Evolutionary conservation across 2,113 vertebrate genomes (phyloP).

Genomic region (Eulemur rufifrons): DNA sequence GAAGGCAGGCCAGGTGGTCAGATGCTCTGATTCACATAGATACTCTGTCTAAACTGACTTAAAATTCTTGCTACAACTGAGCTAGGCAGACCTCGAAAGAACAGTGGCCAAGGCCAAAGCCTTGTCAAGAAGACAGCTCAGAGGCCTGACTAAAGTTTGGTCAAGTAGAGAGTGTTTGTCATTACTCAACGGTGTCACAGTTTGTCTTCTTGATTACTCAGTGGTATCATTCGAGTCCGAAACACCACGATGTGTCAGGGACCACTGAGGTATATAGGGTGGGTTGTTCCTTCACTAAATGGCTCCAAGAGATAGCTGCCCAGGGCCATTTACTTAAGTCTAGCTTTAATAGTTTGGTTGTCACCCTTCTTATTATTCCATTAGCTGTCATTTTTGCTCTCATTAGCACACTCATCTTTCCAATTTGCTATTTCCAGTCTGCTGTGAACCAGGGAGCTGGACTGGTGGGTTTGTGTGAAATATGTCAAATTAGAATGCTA

Average conservation of each 20-base stretch:
- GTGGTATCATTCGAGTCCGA: background rate
- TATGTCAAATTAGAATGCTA: background rate
- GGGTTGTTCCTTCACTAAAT: background rate
- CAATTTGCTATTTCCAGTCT: background rate
- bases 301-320: background rate
- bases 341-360: background rate
- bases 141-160: background rate
- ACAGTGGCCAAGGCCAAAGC: background rate
- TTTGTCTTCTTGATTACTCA: background rate
- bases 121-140: background rate
- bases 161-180: background rate
- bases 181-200: no score
- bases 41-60: background rate
- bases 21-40: no score
- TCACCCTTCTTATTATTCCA: background rate
- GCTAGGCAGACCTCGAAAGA: background rate
- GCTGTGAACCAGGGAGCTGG: background rate
- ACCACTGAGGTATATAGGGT: no score
- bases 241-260: background rate
- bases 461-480: background rate
- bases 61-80: background rate
- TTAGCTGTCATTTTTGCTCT: background rate
- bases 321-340: background rate
- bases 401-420: background rate
- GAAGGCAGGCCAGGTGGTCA: background rate